Conservation (phyloP, 1,140 invertebrate genomes). For the Coenobita brevimanus region DNA sequence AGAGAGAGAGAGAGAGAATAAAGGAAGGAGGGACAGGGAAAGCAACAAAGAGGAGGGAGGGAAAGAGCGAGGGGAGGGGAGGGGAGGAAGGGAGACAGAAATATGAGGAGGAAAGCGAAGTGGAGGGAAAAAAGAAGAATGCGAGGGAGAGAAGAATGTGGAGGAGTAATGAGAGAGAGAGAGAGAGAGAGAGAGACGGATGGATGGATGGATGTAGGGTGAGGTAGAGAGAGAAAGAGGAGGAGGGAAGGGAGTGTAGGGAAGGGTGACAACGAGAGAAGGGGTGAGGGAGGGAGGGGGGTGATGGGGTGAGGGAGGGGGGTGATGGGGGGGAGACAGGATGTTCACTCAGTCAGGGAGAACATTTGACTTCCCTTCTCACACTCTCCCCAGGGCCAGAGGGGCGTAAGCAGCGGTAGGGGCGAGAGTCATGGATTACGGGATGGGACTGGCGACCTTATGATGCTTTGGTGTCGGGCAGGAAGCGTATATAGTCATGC, state of each 20-base stretch:
- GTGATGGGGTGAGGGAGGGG: not conserved
- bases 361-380: conserved; percentile 39
- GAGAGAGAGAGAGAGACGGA: not conserved
- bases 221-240: conserved; percentile 12
- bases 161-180: not conserved
- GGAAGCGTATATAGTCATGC: too few relatives aligned
- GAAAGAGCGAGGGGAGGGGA: not conserved
- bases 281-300: not conserved
- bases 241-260: not conserved
- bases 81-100: not conserved
- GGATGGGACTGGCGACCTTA: not conserved
- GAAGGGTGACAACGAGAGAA: not conserved
- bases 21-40: conserved; percentile 8
- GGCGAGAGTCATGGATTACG: not conserved
- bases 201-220: not conserved
- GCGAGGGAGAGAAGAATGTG: not conserved
- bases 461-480: too few relatives aligned
- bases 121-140: not conserved
- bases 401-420: conserved; percentile 7
- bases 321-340: not conserved
- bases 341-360: conserved; percentile 36
- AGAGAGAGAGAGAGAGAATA: not conserved
- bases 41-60: not conserved
- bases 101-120: not conserved
- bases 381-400: conserved; percentile 37